Evolutionary conservation across 2,113 vertebrate species (phyloP).

Genomic region (Casuarius casuarius): DNA sequence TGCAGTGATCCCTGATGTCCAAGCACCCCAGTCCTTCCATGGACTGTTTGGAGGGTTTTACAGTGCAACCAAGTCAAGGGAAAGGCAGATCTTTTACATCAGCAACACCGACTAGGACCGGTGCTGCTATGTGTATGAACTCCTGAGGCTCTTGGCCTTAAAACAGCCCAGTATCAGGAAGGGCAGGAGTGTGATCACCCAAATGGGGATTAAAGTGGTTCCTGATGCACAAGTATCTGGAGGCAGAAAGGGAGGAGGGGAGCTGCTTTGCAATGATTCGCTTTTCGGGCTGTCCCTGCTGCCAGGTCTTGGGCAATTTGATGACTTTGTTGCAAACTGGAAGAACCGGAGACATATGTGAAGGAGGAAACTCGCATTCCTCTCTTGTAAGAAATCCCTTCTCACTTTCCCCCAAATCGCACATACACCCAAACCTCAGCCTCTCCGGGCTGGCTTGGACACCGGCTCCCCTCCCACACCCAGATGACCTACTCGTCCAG

Average conservation of each 20-base stretch:
- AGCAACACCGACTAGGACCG: not conserved
- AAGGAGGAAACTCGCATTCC: conserved; percentile 74
- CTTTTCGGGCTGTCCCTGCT: conserved; percentile 38
- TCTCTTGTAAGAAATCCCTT: conserved; percentile 69
- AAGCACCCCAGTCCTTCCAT: not conserved
- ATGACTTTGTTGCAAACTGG: conserved; percentile 61
- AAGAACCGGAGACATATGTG: conserved; percentile 70
- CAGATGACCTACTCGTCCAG: conserved; percentile 65
- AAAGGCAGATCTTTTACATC: not conserved
- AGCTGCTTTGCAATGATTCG: conserved; percentile 9
- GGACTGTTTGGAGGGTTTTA: not conserved
- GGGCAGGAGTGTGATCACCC: conserved; percentile 18
- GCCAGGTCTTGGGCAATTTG: conserved; percentile 69
- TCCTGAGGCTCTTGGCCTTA: not conserved
- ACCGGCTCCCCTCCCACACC: conserved; percentile 68
- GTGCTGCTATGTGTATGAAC: not conserved
- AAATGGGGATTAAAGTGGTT: not conserved
- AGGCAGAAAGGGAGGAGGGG: conserved; percentile 45
- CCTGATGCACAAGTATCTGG: not conserved
- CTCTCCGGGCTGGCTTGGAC: conserved; percentile 66
- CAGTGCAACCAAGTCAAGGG: not conserved
- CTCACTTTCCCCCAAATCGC: conserved; percentile 73
- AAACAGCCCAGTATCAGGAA: not conserved
- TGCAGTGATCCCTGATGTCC: not conserved
- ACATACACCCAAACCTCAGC: conserved; percentile 69